Evolutionary conservation across 2,888 invertebrate species (phyloP), one percentile per base, ranked within the genome.

Genomic region (Xestia ashworthii): DNA sequence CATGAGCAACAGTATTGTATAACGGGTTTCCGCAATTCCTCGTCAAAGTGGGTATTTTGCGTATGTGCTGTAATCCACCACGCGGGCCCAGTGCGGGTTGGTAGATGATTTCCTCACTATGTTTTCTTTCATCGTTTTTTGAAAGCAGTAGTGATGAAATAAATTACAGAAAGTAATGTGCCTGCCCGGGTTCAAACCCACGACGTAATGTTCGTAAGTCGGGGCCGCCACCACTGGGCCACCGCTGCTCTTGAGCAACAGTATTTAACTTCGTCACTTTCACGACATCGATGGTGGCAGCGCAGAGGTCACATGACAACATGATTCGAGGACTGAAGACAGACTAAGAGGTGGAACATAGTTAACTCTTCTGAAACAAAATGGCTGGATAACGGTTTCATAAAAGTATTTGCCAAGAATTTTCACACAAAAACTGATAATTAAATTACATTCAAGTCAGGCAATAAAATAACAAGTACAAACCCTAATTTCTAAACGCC

Each of bases 401-500:
- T 32, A 60, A 16, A 16, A 55, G n/a, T 16, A n/a, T n/a, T n/a
- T 22, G n/a, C 0, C 53, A 22, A 53, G 53, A 22, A 22, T 3
- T 53, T 22, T 53, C 1, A 11, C 9, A 22, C 50, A 8, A 2
- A 32, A 44, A 62, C 8, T n/a, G 16, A 38, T 48, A 48, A 60
- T 50, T 41, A 25, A 76, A 44, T 76, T 22, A 58, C 9, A 69
- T 68, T 32, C 22, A 67, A 48, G 14, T 11, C 5, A 48, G 46
- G 16, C 1, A 11, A 25, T 58, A n/a, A 58, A 68, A 79, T 48
- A 68, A 68, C 5, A 58, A n/a, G 32, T 19, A 50, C 11, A 32
- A 80, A 16, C n/a, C 41, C 6, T 5, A 32, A 32, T 55, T 12
- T 68, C 25, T 41, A 55, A 41, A 16, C 25, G 22, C 67, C 22